Conservation (phyloP, 1,140 invertebrate genomes). For the Phenacoccus solenopsis region DNA sequence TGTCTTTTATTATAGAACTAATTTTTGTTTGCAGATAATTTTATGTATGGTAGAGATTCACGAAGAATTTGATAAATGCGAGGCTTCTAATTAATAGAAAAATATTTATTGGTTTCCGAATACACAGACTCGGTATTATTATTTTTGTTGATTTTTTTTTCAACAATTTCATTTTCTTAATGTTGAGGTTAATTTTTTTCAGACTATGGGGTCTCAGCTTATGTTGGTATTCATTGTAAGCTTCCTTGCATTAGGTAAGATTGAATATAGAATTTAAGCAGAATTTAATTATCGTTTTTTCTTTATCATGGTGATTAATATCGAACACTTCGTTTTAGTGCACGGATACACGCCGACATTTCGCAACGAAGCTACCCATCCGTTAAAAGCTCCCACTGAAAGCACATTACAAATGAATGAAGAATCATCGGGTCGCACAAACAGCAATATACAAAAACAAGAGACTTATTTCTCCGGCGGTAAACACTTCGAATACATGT, state of each 20-base stretch:
- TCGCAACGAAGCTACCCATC: conserved; percentile 21
- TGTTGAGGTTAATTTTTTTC: not conserved
- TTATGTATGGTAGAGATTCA: too few species aligned
- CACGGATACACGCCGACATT: conserved; percentile 17
- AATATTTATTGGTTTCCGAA: too few species aligned
- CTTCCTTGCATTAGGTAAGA: not conserved
- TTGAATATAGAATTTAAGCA: too few species aligned
- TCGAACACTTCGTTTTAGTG: not conserved
- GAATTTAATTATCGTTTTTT: too few species aligned
- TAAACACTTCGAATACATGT: conserved; percentile 5
- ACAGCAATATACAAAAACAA: conserved; percentile 14
- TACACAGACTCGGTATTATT: too few species aligned
- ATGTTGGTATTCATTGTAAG: not conserved
- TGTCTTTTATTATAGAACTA: too few species aligned
- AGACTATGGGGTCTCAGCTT: not conserved
- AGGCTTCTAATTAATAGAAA: too few species aligned
- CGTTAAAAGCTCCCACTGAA: conserved; percentile 20
- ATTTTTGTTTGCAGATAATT: too few species aligned
- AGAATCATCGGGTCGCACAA: conserved; percentile 11
- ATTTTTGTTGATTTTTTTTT: too few species aligned
- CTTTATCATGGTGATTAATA: not conserved
- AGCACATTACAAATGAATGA: conserved; percentile 18
- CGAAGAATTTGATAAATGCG: too few species aligned
- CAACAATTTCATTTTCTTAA: too few species aligned
- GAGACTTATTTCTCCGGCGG: not conserved